These are phyloP conservation scores for Neria commutata DNA, from an alignment of 2,888 invertebrate species.

Conservation along the genomic window DNA sequence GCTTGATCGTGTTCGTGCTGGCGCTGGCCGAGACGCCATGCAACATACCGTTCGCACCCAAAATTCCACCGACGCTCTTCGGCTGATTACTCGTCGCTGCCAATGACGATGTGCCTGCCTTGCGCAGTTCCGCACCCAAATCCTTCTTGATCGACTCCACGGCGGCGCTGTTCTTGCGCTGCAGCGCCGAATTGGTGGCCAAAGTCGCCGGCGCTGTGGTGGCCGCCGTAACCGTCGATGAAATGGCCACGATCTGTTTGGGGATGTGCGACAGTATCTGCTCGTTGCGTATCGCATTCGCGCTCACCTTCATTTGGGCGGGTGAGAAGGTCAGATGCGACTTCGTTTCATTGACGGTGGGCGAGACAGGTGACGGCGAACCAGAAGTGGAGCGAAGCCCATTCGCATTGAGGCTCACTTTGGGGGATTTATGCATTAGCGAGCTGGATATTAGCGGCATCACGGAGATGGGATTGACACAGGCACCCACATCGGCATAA, in stretches of 20 bases:
- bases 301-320: conserved; percentile 69
- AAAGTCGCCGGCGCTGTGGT: conserved; percentile 45
- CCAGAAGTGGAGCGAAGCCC: conserved; percentile 40
- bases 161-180: conserved; percentile 46
- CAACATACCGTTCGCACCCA: neutral
- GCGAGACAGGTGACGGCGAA: conserved; percentile 68
- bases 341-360: conserved; percentile 67
- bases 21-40: conserved; percentile 31
- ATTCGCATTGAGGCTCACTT: conserved; percentile 52
- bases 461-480: conserved; percentile 85
- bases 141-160: conserved; percentile 70
- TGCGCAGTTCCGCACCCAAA: conserved; percentile 66
- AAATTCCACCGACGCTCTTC: conserved; percentile 13
- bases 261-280: conserved; percentile 51
- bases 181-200: conserved; percentile 50
- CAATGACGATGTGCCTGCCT: conserved; percentile 31
- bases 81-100: neutral
- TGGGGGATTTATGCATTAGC: conserved; percentile 48
- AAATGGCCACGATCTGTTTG: conserved; percentile 50
- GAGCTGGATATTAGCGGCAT: conserved; percentile 76
- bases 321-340: conserved; percentile 77
- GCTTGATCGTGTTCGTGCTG: conserved; percentile 58
- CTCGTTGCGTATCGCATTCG: conserved; percentile 50
- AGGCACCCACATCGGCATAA: conserved; percentile 74
- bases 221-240: conserved; percentile 40